These are phyloP conservation scores for Rhimphoctona megacephalus DNA, from an alignment of 2,888 invertebrate species.

Conservation along the genomic window DNA sequence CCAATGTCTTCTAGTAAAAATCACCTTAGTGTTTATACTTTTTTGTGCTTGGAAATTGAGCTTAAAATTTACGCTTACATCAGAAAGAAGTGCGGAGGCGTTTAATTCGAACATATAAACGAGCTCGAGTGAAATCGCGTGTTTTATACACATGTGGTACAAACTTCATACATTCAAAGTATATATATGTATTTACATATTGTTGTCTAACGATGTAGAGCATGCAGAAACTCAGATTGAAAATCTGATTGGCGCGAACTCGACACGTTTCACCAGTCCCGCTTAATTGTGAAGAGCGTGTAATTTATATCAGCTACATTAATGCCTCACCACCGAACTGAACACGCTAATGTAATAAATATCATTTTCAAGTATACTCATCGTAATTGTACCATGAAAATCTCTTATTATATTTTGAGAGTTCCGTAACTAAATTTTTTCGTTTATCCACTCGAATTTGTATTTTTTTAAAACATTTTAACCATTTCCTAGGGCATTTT, in stretches of 20 bases:
- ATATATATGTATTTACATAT: background rate
- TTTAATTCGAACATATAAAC: constrained; percentile 52
- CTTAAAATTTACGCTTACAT: constrained; percentile 36
- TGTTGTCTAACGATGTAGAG: constrained; percentile 36
- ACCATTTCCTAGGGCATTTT: background rate
- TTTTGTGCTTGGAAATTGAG: constrained; percentile 6
- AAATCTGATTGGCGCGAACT: constrained; percentile 47
- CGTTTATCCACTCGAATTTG: background rate
- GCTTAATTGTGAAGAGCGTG: constrained; percentile 48
- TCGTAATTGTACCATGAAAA: background rate
- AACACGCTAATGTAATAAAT: constrained; percentile 19
- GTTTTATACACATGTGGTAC: constrained; percentile 24
- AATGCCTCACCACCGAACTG: background rate
- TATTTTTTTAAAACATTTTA: background rate
- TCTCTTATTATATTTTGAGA: background rate
- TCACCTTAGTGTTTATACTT: background rate
- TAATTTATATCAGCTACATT: constrained; percentile 44
- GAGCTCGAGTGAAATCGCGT: constrained; percentile 51
- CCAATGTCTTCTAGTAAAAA: no score
- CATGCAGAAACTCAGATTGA: constrained; percentile 52
- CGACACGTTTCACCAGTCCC: constrained; percentile 50
- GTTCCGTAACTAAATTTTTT: background rate
- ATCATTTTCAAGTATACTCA: constrained; percentile 6
- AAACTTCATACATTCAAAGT: background rate
- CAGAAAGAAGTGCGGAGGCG: constrained; percentile 52